phyloP scores from a whole-genome alignment of 2,888 invertebrate genomes.

The Drosophila fulvimacula region DNA sequence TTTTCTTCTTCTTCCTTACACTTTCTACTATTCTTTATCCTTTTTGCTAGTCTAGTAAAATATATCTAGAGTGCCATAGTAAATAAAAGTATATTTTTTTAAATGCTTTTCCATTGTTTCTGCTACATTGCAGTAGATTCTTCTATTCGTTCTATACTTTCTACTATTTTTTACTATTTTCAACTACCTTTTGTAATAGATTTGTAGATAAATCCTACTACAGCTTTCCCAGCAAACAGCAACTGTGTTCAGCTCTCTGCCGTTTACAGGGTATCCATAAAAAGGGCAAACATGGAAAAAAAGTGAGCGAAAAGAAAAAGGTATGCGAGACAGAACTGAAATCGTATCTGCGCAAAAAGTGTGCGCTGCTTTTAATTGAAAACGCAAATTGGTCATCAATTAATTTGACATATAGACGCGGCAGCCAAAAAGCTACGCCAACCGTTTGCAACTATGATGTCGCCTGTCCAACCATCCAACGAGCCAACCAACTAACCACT shows the following conservation, averaged over 20 bases:
- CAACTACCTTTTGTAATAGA: too few relatives aligned
- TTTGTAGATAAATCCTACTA: not conserved
- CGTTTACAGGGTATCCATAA: conserved; percentile 16
- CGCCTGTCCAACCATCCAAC: conserved; percentile 6
- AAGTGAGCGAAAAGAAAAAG: conserved; percentile 46
- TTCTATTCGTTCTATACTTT: too few relatives aligned
- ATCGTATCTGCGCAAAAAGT: conserved; percentile 63
- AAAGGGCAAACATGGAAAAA: conserved; percentile 24
- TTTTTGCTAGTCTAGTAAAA: too few relatives aligned
- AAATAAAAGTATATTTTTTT: too few relatives aligned
- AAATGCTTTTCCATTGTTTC: too few relatives aligned
- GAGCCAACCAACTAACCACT: not conserved
- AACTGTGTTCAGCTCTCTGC: not conserved
- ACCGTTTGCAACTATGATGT: conserved; percentile 51
- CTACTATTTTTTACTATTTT: too few relatives aligned
- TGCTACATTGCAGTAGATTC: too few relatives aligned
- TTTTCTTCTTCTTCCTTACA: too few relatives aligned
- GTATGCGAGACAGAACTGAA: conserved; percentile 60
- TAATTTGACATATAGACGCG: conserved; percentile 75
- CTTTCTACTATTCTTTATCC: too few relatives aligned
- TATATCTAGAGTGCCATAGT: too few relatives aligned
- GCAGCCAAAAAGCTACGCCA: conserved; percentile 53
- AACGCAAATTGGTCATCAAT: conserved; percentile 79
- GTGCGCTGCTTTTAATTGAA: conserved; percentile 76
- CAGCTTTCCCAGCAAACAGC: not conserved